A percentile compares a stretch with the other conserved stretches of the same genome.
phyloP scores from a whole-genome alignment of 2,113 vertebrate genomes.

The Trematocara nigrifrons region DNA sequence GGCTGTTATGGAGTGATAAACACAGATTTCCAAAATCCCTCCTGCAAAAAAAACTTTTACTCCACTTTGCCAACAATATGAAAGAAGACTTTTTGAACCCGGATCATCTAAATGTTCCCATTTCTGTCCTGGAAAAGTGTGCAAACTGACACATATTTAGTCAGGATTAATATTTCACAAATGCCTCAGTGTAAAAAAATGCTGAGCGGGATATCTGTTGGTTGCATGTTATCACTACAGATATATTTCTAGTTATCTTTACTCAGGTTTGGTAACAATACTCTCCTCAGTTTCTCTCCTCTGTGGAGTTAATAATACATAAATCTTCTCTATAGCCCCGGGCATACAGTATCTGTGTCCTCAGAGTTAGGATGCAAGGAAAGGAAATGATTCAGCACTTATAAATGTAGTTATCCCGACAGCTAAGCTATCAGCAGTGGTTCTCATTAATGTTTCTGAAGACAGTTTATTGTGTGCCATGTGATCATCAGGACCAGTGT shows the following conservation, averaged over 20 bases:
- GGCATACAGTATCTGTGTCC: not conserved
- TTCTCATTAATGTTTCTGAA: not conserved
- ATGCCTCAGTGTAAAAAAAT: not conserved
- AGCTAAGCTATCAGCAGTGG: not conserved
- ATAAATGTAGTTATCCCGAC: not conserved
- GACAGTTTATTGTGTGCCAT: not conserved
- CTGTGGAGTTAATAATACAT: not conserved
- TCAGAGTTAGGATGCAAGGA: not conserved
- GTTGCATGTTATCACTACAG: not conserved
- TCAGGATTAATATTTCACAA: not conserved
- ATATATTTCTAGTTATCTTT: not conserved
- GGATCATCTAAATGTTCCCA: not conserved
- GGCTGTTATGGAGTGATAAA: not conserved
- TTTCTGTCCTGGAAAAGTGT: not conserved
- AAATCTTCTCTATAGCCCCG: not conserved
- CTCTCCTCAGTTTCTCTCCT: not conserved
- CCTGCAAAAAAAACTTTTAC: not conserved
- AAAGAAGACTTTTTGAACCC: not conserved
- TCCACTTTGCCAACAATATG: not conserved
- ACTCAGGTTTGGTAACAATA: not conserved
- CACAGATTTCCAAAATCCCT: not conserved
- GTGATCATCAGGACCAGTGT: not conserved
- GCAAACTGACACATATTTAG: not conserved
- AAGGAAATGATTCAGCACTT: constrained; percentile 7
- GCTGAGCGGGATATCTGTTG: not conserved